These are phyloP conservation scores for Cassiopea andromeda DNA, from an alignment of 30 jellyfish, hydroid and myxozoan species.

Conservation along the genomic window DNA sequence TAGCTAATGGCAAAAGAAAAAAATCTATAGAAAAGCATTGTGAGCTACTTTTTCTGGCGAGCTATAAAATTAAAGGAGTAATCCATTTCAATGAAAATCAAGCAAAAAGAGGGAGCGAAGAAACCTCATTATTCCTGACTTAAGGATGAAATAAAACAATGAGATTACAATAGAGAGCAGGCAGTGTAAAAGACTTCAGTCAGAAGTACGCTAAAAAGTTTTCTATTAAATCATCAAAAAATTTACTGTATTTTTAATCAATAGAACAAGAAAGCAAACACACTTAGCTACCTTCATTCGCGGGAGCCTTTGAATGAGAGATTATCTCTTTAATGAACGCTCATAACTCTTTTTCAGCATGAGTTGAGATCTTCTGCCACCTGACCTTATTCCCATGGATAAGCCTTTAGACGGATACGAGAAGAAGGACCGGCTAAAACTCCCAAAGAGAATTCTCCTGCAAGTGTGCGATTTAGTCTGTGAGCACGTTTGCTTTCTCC, in stretches of 20 bases:
- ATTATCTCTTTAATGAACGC: constrained; percentile 36
- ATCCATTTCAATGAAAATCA: no score
- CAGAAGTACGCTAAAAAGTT: neutral
- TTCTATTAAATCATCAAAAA: neutral
- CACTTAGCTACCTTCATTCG: constrained; percentile 27
- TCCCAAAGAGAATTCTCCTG: constrained; percentile 50
- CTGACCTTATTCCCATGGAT: constrained; percentile 64
- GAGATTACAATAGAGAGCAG: no score
- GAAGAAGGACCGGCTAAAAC: constrained; percentile 40
- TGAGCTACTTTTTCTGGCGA: no score
- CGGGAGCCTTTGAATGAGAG: constrained; percentile 61
- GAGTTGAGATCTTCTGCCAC: constrained; percentile 28
- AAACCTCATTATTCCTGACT: no score
- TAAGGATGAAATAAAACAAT: no score
- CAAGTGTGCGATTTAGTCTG: constrained; percentile 13
- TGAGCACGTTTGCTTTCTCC: constrained; percentile 21
- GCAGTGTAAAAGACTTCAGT: no score
- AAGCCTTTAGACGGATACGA: constrained; percentile 1
- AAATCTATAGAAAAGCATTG: no score
- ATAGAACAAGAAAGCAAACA: constrained; percentile 3
- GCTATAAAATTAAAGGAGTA: no score
- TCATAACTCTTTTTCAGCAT: constrained; percentile 48
- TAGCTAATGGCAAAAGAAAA: no score
- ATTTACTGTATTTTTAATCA: neutral
- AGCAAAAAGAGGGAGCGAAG: no score